phyloP scores from a whole-genome alignment of 1,140 invertebrate species.

The Globodera ellingtonae region DNA sequence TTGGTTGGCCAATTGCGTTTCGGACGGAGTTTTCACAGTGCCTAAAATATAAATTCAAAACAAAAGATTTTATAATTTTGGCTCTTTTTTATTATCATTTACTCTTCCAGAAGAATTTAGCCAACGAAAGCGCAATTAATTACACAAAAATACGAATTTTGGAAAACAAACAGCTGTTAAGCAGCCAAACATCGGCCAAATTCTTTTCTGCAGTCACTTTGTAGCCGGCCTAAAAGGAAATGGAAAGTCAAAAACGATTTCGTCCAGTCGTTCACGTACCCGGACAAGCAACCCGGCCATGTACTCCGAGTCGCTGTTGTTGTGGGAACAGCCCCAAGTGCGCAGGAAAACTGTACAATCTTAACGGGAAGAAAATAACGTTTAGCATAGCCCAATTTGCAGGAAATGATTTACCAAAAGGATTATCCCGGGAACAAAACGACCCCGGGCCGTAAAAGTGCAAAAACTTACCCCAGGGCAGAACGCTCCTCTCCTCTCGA shows the following conservation, averaged over 20 bases:
- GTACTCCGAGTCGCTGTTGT: constrained; percentile 85
- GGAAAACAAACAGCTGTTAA: constrained; percentile 85
- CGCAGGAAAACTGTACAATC: constrained; percentile 40
- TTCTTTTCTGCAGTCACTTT: constrained; percentile 73
- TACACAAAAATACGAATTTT: not conserved
- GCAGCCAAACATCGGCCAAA: constrained; percentile 85
- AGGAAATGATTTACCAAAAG: too few relatives aligned
- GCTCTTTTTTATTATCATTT: too few relatives aligned
- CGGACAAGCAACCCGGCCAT: constrained; percentile 78
- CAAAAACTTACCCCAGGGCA: constrained; percentile 21
- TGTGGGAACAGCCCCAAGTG: constrained; percentile 51
- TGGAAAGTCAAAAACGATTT: too few relatives aligned
- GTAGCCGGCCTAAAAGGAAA: constrained; percentile 36
- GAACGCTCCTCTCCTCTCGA: not conserved
- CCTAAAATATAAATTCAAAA: constrained; percentile 67
- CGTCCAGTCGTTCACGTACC: not conserved
- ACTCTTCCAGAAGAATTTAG: too few relatives aligned
- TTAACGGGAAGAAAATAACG: constrained; percentile 14
- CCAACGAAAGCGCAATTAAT: too few relatives aligned
- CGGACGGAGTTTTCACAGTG: constrained; percentile 83
- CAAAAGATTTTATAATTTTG: too few relatives aligned
- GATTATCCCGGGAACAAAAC: too few relatives aligned
- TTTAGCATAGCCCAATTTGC: not conserved
- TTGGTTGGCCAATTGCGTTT: constrained; percentile 93
- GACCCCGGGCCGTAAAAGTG: too few relatives aligned